Evolutionary conservation across 2,888 invertebrate species (phyloP).

Genomic region (Octodonta nipae): DNA sequence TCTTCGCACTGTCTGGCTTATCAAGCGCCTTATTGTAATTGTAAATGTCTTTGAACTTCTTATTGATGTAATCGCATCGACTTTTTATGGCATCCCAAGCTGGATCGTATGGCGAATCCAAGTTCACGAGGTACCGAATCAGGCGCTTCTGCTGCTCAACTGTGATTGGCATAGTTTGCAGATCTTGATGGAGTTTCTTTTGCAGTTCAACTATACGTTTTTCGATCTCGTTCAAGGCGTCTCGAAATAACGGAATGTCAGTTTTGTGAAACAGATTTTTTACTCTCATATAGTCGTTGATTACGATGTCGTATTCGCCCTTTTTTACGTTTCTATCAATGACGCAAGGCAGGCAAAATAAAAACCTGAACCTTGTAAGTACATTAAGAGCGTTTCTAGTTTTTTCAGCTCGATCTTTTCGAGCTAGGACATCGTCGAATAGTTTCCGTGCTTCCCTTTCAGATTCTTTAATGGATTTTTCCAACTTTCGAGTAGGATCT

Average conservation of each 20-base stretch:
- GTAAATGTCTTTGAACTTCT: conserved; percentile 50
- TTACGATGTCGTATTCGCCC: conserved; percentile 91
- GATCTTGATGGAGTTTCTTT: conserved; percentile 63
- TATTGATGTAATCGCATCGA: conserved; percentile 66
- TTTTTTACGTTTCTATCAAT: conserved; percentile 87
- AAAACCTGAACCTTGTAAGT: conserved; percentile 82
- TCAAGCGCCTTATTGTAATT: conserved; percentile 46
- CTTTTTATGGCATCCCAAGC: conserved; percentile 90
- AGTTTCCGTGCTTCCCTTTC: conserved; percentile 82
- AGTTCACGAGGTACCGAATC: conserved; percentile 67
- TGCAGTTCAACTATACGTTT: conserved; percentile 70
- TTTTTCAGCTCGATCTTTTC: conserved; percentile 90
- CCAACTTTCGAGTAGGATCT: conserved; percentile 62
- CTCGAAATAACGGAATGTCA: conserved; percentile 75
- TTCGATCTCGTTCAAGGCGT: conserved; percentile 84
- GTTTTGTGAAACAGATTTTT: conserved; percentile 91
- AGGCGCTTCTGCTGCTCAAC: conserved; percentile 91
- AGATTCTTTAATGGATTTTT: conserved; percentile 73
- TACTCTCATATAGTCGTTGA: conserved; percentile 93
- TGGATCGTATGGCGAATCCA: conserved; percentile 74
- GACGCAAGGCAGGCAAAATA: conserved; percentile 88
- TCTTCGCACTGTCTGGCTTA: conserved; percentile 24
- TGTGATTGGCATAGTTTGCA: conserved; percentile 80
- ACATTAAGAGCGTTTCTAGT: conserved; percentile 89
- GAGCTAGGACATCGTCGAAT: conserved; percentile 80